Evolutionary conservation across 2,888 invertebrate genomes (phyloP), one percentile per base, ranked within the genome.

Genomic region (Stenodema calcarata): DNA sequence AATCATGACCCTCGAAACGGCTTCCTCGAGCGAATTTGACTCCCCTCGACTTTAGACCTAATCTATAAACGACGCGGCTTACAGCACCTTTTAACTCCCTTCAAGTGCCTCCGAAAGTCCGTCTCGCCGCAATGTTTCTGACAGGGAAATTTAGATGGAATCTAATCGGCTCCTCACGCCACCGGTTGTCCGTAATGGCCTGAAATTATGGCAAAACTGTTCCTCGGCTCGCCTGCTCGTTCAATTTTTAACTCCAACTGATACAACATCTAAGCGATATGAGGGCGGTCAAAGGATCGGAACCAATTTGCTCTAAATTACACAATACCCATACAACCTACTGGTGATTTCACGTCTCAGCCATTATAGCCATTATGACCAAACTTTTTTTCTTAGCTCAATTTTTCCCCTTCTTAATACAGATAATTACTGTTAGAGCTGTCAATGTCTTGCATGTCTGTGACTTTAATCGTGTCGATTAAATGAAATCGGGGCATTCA

Each of bases 91-190:
- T 62, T 62, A 54, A 62, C 62, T 23, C 23, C 62, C 11, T n/a
- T 23, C 62, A 62, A 62, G 62, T 62, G 62, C 62, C 23, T 11
- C 23, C 2, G 35, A 23, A n/a, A n/a, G 11, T 7, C 23, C 62
- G 62, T 62, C 62, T 11, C 18, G 7, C 3, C 23, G 23, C 16
- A 27, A 27, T 62, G 62, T 62, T 62, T 18, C 73, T 78, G 78
- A 78, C 44, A 78, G 78, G 78, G 73, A 54, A 62, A 27, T 35
- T 69, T 41, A 62, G 82, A 82, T 82, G 69, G 35, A 82, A 82
- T 82, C 82, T 82, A 82, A 82, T 82, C 82, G 42, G 35, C 62
- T 42, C 69, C 70, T 69, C 82, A 82, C 82, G 82, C 82, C 82
- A 82, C 82, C 44, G 4, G 75, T 47, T 16, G 47, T 47, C 47